Evolutionary conservation across 2,888 invertebrate species (phyloP).

Genomic region (Lucinisca nassula): DNA sequence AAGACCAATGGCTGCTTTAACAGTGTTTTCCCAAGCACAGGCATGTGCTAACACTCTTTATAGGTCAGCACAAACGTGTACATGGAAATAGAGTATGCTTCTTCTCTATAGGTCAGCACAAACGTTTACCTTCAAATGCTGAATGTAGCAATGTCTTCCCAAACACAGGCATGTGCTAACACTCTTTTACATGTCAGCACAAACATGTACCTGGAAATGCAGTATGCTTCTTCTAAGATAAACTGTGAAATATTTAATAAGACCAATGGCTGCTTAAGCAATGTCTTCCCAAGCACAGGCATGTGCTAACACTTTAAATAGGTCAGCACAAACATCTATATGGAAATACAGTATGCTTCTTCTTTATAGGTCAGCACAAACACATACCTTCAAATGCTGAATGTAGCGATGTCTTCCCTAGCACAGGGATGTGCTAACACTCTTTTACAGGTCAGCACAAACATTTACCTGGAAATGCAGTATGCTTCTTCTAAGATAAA

Average conservation of each 20-base stretch:
- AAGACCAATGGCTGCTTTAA: background rate
- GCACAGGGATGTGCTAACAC: background rate
- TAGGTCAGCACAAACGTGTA: background rate
- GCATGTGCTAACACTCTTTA: background rate
- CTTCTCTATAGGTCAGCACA: background rate
- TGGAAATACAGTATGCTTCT: background rate
- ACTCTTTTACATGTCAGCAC: background rate
- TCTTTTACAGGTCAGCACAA: background rate
- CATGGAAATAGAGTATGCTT: background rate
- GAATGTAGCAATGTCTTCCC: background rate
- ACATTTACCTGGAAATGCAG: background rate
- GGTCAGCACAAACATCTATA: background rate
- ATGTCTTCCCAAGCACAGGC: background rate
- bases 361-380: too few relatives aligned
- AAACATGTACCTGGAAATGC: background rate
- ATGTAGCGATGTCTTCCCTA: background rate
- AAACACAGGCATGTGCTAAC: background rate
- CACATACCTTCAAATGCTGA: background rate
- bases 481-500: background rate
- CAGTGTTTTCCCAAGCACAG: background rate
- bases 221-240: background rate
- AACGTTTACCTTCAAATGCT: background rate
- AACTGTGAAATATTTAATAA: background rate
- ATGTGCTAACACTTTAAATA: background rate
- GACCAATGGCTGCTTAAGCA: background rate